phyloP scores from a whole-genome alignment of 2,888 invertebrate genomes.

The Nemurella pictetii region DNA sequence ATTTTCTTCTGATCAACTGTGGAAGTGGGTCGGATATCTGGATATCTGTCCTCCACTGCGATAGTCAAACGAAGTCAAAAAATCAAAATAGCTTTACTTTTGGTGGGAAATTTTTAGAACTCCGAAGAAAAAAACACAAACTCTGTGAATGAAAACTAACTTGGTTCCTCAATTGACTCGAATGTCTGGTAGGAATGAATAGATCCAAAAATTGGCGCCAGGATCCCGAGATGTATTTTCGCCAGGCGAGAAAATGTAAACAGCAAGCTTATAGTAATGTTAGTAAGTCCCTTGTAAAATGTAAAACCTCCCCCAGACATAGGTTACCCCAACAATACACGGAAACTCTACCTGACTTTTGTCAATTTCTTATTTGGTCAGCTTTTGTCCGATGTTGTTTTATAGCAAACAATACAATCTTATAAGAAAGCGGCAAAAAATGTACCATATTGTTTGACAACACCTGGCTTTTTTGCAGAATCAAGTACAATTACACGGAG shows the following conservation, averaged over 20 bases:
- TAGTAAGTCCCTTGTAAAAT: neutral
- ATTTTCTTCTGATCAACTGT: too few species aligned
- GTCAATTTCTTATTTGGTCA: conserved; percentile 1
- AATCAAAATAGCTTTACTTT: too few species aligned
- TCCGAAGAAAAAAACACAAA: too few species aligned
- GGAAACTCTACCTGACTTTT: neutral
- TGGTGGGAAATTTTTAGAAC: too few species aligned
- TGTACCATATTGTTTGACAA: neutral
- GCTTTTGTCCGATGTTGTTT: conserved; percentile 6
- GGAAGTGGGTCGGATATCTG: too few species aligned
- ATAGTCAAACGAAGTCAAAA: too few species aligned
- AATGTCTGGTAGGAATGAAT: too few species aligned
- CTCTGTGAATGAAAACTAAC: too few species aligned
- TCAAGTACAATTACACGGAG: conserved; percentile 16
- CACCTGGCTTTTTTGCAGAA: conserved; percentile 7
- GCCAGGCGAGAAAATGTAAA: neutral
- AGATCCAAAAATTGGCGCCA: neutral
- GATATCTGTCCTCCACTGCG: too few species aligned
- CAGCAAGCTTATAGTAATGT: neutral
- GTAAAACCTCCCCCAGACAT: neutral
- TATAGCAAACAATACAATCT: neutral
- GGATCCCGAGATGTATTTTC: neutral
- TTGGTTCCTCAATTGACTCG: too few species aligned
- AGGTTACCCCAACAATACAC: neutral
- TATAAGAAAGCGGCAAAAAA: neutral